Evolutionary conservation across 2,797 vertebrate genomes (phyloP).

Genomic region (Ceyx erithaca): DNA sequence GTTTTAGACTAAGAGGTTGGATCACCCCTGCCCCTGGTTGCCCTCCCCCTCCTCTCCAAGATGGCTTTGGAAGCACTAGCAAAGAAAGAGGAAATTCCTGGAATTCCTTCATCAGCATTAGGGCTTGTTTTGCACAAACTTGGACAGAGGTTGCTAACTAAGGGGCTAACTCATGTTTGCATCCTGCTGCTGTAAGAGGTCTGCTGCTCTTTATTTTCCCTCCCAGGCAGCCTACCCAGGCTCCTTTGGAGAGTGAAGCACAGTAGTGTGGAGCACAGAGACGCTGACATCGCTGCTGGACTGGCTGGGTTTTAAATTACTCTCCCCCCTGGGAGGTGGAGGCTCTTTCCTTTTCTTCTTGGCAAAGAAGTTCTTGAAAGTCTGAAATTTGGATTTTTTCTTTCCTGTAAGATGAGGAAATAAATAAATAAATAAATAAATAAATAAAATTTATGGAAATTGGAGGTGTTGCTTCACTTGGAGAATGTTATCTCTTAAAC

Average conservation of each 20-base stretch:
- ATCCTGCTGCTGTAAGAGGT: constrained; percentile 14
- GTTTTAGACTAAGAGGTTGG: not conserved
- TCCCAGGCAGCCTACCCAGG: constrained; percentile 73
- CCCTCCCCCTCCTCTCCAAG: constrained; percentile 4
- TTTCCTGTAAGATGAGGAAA: constrained; percentile 81
- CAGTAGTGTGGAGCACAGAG: constrained; percentile 65
- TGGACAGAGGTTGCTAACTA: constrained; percentile 34
- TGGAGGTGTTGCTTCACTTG: not conserved
- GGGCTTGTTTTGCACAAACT: constrained; percentile 61
- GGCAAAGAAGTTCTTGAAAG: constrained; percentile 89
- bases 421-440: not conserved
- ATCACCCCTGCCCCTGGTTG: not conserved
- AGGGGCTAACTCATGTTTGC: constrained; percentile 31
- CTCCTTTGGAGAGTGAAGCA: constrained; percentile 76
- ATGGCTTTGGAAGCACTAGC: constrained; percentile 20
- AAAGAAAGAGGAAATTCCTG: constrained; percentile 72
- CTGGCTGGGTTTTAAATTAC: constrained; percentile 80
- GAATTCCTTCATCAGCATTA: constrained; percentile 66
- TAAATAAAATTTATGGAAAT: not conserved
- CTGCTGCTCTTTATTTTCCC: not conserved
- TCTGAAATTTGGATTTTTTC: constrained; percentile 95
- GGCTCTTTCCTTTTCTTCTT: constrained; percentile 91
- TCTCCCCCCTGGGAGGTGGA: constrained; percentile 56
- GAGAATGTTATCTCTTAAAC: not conserved
- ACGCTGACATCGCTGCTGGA: constrained; percentile 84